These are phyloP conservation scores for Acropternis orthonyx DNA, from an alignment of 2,797 vertebrate genomes.

Conservation along the genomic window DNA sequence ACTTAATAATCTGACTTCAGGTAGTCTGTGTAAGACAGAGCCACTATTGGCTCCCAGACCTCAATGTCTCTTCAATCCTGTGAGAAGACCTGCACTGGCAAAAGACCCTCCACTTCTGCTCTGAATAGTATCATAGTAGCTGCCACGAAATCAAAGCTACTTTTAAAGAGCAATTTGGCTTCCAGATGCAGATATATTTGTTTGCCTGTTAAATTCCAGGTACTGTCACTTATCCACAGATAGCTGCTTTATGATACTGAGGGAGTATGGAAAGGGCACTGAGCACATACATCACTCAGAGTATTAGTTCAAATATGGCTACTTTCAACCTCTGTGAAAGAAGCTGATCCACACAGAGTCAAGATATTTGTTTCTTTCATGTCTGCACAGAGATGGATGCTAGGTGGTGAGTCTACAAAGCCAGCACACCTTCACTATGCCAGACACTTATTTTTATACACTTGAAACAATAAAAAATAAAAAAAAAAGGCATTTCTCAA, in stretches of 20 bases:
- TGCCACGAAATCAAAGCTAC: background rate
- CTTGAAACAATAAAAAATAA: background rate
- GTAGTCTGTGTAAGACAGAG: background rate
- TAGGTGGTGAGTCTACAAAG: background rate
- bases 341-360: background rate
- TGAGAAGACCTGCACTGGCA: background rate
- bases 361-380: background rate
- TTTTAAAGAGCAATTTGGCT: background rate
- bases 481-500: background rate
- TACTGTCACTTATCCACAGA: background rate
- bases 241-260: background rate
- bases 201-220: background rate
- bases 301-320: background rate
- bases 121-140: background rate
- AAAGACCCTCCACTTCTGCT: background rate
- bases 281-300: background rate
- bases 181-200: background rate
- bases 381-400: background rate
- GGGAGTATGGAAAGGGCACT: background rate
- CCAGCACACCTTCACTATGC: background rate
- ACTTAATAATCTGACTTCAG: background rate
- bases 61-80: background rate
- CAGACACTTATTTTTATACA: background rate
- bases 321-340: background rate
- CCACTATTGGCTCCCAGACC: background rate